These are phyloP conservation scores for Spea multiplicata DNA, from an alignment of 2,113 vertebrate genomes.

Conservation along the genomic window DNA sequence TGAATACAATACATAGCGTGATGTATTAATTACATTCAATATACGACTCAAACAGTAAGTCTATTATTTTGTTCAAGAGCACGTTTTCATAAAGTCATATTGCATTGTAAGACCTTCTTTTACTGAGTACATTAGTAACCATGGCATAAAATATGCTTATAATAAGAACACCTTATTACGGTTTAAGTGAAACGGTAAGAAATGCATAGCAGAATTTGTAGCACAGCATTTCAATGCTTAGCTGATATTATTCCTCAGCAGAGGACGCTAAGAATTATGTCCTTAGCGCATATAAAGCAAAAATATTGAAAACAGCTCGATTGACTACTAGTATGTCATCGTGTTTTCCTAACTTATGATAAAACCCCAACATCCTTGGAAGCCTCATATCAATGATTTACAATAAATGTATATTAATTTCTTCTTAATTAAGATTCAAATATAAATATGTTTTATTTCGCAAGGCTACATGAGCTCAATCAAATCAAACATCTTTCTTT, in stretches of 20 bases:
- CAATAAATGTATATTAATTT: too few relatives aligned
- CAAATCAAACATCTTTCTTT: too few relatives aligned
- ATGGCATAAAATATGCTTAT: conserved; percentile 13
- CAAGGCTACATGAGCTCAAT: too few relatives aligned
- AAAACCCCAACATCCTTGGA: too few relatives aligned
- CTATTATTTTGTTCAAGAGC: conserved; percentile 24
- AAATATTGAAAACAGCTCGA: neutral
- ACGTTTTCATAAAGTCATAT: conserved; percentile 15
- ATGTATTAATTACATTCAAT: conserved; percentile 20
- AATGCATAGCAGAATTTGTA: neutral
- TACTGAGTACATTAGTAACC: conserved; percentile 13
- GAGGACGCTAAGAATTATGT: neutral
- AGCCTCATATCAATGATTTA: too few relatives aligned
- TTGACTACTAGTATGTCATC: neutral
- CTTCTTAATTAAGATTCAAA: too few relatives aligned
- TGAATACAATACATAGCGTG: conserved; percentile 10
- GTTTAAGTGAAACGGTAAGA: neutral
- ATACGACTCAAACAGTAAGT: conserved; percentile 5
- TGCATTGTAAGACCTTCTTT: conserved; percentile 30
- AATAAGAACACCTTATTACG: conserved; percentile 12
- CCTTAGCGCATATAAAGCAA: neutral
- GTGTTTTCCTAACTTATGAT: too few relatives aligned
- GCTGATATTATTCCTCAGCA: neutral
- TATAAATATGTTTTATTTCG: too few relatives aligned
- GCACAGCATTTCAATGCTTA: neutral